Evolutionary conservation across 2,888 invertebrate species (phyloP).

Genomic region (Cylloceria caligata): DNA sequence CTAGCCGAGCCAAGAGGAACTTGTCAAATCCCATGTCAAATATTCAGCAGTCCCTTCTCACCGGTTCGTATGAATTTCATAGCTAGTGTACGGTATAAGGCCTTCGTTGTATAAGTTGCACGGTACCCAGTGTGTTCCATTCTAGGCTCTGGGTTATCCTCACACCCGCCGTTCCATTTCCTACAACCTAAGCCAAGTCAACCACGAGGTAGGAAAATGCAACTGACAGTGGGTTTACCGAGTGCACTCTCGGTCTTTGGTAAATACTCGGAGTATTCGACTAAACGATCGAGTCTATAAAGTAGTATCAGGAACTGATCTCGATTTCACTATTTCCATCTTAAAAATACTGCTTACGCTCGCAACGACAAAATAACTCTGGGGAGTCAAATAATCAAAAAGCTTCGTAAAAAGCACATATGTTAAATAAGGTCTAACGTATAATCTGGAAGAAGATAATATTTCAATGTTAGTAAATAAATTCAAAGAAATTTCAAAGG

Average conservation of each 20-base stretch:
- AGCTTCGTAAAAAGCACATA: no score
- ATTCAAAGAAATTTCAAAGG: no score
- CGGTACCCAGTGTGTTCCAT: constrained; percentile 7
- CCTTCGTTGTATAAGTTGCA: constrained; percentile 19
- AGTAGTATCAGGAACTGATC: not conserved
- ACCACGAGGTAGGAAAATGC: constrained; percentile 3
- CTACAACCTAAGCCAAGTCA: not conserved
- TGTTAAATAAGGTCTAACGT: no score
- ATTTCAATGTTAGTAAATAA: no score
- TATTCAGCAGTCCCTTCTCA: constrained; percentile 68
- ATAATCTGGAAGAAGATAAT: no score
- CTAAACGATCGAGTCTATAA: constrained; percentile 24
- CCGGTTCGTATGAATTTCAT: constrained; percentile 70
- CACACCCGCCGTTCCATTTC: not conserved
- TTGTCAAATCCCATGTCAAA: constrained; percentile 71
- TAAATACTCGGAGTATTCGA: not conserved
- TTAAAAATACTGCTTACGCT: not conserved
- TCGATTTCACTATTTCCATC: not conserved
- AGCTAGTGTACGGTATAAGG: constrained; percentile 32
- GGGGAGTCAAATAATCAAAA: no score
- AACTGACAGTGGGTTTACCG: not conserved
- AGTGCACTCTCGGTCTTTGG: not conserved
- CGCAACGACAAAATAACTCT: no score
- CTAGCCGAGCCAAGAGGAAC: constrained; percentile 57
- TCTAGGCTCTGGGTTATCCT: constrained; percentile 32